Conservation (phyloP, 1,140 invertebrate species). For the Dendrolimus punctatus region DNA sequence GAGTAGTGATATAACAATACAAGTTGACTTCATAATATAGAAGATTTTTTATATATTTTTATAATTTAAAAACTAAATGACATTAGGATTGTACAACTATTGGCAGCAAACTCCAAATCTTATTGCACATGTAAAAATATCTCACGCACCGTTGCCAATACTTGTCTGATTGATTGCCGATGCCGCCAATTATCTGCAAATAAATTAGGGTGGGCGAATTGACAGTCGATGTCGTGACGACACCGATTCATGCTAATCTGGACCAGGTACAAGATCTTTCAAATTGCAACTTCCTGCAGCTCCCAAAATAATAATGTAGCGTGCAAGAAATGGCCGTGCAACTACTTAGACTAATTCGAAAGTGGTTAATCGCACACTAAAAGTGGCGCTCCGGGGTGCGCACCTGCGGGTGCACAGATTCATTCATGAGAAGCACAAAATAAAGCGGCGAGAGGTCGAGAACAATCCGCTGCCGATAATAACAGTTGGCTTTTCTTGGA, state of each 20-base stretch:
- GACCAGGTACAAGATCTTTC: conserved; percentile 34
- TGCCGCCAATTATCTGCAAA: conserved; percentile 24
- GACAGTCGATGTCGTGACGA: conserved; percentile 22
- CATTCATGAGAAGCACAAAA: conserved; percentile 57
- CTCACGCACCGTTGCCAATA: conserved; percentile 55
- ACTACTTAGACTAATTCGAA: conserved; percentile 33
- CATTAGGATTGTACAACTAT: conserved; percentile 52
- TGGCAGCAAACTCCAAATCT: conserved; percentile 49
- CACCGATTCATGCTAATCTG: conserved; percentile 28
- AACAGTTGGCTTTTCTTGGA: conserved; percentile 68
- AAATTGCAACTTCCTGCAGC: conserved; percentile 47
- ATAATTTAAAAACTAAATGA: too few species aligned
- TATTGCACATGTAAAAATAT: conserved; percentile 55
- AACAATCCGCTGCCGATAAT: conserved; percentile 62
- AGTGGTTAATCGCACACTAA: conserved; percentile 44
- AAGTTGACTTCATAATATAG: too few species aligned
- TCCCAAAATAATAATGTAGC: conserved; percentile 42
- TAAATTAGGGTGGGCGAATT: conserved; percentile 28
- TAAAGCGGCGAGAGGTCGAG: conserved; percentile 48
- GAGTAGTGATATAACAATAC: too few species aligned
- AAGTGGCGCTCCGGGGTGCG: conserved; percentile 45
- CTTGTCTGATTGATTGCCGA: conserved; percentile 45
- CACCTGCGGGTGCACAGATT: conserved; percentile 59
- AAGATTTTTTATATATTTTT: too few species aligned
- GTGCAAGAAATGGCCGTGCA: conserved; percentile 48